These are phyloP conservation scores for Drosophila colorata DNA, from an alignment of 2,888 invertebrate genomes.

Conservation along the genomic window DNA sequence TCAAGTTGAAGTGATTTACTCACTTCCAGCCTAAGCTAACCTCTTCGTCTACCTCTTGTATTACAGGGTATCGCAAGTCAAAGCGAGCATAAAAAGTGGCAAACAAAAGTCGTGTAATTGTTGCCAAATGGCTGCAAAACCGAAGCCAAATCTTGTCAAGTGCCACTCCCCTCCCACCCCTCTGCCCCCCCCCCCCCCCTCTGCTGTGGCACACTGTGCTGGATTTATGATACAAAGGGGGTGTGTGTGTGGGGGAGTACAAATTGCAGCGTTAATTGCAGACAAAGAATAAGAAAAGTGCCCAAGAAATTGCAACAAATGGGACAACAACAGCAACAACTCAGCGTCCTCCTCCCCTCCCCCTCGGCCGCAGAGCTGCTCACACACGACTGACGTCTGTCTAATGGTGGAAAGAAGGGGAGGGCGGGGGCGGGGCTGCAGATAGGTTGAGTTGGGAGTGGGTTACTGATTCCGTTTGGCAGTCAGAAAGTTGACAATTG, in stretches of 20 bases:
- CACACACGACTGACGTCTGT: constrained; percentile 21
- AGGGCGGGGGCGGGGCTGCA: no score
- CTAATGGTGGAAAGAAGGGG: constrained; percentile 2
- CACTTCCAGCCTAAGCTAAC: background rate
- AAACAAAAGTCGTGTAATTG: constrained; percentile 65
- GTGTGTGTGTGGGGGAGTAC: constrained; percentile 12
- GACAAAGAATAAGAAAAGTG: constrained; percentile 75
- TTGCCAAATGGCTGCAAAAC: constrained; percentile 65
- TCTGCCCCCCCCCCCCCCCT: background rate
- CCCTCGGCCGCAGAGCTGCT: background rate
- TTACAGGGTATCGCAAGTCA: constrained; percentile 30
- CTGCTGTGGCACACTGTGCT: background rate
- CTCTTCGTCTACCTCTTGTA: background rate
- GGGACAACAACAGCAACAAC: constrained; percentile 43
- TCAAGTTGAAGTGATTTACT: no score
- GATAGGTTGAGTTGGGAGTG: background rate
- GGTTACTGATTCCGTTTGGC: constrained; percentile 57
- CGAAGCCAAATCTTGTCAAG: constrained; percentile 58
- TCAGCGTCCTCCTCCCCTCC: background rate
- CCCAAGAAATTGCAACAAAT: constrained; percentile 75
- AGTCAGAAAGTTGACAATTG: constrained; percentile 78
- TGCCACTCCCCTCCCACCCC: constrained; percentile 1
- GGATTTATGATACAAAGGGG: constrained; percentile 21
- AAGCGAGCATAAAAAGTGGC: constrained; percentile 49
- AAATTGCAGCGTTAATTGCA: constrained; percentile 80